These are phyloP conservation scores for Pterocles gutturalis DNA, from an alignment of 2,113 vertebrate species.

Conservation along the genomic window DNA sequence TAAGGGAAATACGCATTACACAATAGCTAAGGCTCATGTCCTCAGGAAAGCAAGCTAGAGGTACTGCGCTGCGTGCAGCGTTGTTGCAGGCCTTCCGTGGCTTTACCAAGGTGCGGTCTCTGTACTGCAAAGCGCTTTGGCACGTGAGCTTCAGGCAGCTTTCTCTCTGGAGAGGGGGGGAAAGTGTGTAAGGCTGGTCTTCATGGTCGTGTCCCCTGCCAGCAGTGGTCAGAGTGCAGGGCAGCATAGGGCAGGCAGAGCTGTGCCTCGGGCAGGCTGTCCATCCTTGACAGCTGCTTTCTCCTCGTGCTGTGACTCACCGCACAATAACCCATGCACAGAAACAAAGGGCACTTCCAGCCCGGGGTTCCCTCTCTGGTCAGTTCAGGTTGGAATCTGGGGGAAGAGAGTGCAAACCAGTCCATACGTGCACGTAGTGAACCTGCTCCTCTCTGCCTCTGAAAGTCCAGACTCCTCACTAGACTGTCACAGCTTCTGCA, in stretches of 20 bases:
- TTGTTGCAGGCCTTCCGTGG: neutral
- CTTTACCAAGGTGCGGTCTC: neutral
- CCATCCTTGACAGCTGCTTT: neutral
- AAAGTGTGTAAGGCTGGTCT: neutral
- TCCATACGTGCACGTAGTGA: accelerated
- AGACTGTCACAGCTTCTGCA: neutral
- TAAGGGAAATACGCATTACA: accelerated
- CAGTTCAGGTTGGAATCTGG: neutral
- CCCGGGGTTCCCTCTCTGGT: accelerated
- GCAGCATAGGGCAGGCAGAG: neutral
- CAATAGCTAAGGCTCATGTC: neutral
- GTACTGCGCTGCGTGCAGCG: neutral
- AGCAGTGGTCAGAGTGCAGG: neutral
- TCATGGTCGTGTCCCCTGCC: neutral
- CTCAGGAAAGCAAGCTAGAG: neutral
- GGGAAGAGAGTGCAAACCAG: neutral
- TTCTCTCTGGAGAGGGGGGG: neutral
- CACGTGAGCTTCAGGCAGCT: neutral
- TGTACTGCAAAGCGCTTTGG: neutral
- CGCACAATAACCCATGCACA: neutral
- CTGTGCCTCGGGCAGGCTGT: neutral
- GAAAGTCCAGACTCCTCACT: neutral
- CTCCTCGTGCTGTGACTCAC: neutral
- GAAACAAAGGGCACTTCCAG: neutral
- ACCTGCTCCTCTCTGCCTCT: neutral